Evolutionary conservation across 2,113 vertebrate species (phyloP).

Genomic region (Euleptes europaea): DNA sequence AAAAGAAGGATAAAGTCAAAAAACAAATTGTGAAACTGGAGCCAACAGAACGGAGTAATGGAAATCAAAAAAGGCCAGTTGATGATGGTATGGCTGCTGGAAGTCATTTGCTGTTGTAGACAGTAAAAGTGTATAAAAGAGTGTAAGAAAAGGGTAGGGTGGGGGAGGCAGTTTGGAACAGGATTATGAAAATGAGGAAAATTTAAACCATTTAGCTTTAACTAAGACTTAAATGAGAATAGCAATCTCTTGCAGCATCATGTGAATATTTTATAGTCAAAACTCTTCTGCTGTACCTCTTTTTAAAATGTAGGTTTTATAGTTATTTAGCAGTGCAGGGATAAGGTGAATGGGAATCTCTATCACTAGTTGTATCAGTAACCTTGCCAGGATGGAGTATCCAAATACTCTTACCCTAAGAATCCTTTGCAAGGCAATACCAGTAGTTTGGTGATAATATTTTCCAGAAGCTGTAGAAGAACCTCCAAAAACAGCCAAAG

Average conservation of each 20-base stretch:
- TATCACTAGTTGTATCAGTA: neutral
- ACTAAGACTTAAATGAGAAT: neutral
- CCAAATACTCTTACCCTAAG: neutral
- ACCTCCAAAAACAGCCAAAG: constrained; percentile 78
- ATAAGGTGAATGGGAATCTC: neutral
- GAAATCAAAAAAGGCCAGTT: constrained; percentile 80
- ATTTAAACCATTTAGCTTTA: neutral
- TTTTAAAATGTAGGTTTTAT: neutral
- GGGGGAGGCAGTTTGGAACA: neutral
- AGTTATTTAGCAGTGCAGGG: neutral
- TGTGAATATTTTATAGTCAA: neutral
- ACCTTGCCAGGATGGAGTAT: neutral
- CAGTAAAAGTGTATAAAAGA: fast-evolving
- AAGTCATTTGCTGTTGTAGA: neutral
- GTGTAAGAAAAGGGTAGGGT: neutral
- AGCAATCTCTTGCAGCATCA: no score
- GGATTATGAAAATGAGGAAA: neutral
- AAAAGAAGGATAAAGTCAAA: constrained; percentile 87
- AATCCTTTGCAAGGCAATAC: constrained; percentile 10
- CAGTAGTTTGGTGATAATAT: constrained; percentile 38
- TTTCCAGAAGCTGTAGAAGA: constrained; percentile 70
- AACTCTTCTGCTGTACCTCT: neutral
- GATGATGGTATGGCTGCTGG: constrained; percentile 77
- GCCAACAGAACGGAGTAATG: constrained; percentile 81
- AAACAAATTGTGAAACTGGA: constrained; percentile 78